Evolutionary conservation across 2,888 invertebrate species (phyloP).

Genomic region (Agonum fuliginosum): DNA sequence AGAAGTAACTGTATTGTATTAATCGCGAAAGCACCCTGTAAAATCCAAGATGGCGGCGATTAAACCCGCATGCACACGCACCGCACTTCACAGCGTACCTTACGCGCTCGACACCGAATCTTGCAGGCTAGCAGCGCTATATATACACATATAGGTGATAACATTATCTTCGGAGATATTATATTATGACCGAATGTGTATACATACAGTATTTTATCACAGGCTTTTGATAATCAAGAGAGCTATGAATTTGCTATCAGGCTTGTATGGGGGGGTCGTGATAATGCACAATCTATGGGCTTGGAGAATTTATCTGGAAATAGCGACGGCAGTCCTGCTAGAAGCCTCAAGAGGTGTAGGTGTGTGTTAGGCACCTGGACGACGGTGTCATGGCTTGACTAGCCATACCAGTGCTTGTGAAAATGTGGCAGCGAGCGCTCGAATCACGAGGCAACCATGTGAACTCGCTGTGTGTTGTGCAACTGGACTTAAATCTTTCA

Average conservation of each 20-base stretch:
- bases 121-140: constrained; percentile 6
- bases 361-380: constrained; percentile 23
- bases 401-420: background rate
- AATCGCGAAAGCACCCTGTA: background rate
- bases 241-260: constrained; percentile 59
- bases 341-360: constrained; percentile 51
- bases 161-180: constrained; percentile 58
- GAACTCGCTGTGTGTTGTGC: constrained; percentile 25
- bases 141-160: constrained; percentile 57
- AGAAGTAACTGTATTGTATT: too few relatives aligned
- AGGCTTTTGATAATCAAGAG: constrained; percentile 58
- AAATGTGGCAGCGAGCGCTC: constrained; percentile 17
- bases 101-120: constrained; percentile 24
- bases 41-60: background rate
- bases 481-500: constrained; percentile 24
- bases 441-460: background rate
- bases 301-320: constrained; percentile 58
- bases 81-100: constrained; percentile 14
- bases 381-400: constrained; percentile 3
- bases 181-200: constrained; percentile 58
- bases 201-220: constrained; percentile 55
- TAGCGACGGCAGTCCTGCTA: constrained; percentile 44
- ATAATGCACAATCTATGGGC: constrained; percentile 58
- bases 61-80: background rate
- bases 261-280: constrained; percentile 54